Percentiles rank a stretch among this genome's conserved stretches.
These are phyloP conservation scores for Watsonalla binaria DNA, from an alignment of 2,888 invertebrate species.

Conservation along the genomic window DNA sequence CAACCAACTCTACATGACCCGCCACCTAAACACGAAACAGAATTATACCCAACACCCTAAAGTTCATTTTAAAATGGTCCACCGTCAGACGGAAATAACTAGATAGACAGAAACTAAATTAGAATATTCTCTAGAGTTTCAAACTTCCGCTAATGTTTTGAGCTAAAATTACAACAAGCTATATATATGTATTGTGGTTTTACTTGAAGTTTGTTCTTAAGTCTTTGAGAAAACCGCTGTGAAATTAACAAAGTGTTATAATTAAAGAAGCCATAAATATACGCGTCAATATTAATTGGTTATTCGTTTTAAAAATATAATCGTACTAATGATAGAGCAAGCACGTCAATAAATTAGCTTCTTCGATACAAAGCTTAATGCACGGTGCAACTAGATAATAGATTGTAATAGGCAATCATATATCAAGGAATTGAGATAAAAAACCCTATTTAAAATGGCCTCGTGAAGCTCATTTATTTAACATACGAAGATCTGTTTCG, in stretches of 20 bases:
- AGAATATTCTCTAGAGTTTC: slow-evolving; percentile 64
- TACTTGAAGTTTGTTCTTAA: background rate
- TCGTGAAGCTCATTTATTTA: slow-evolving; percentile 49
- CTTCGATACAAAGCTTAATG: slow-evolving; percentile 13
- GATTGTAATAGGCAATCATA: slow-evolving; percentile 43
- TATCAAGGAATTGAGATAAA: slow-evolving; percentile 49
- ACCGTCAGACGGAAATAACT: slow-evolving; percentile 64
- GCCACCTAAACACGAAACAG: slow-evolving; percentile 23
- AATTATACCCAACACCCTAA: slow-evolving; percentile 26
- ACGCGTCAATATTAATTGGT: slow-evolving; percentile 7
- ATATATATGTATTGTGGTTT: background rate
- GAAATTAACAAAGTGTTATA: slow-evolving; percentile 1
- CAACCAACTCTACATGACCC: slow-evolving; percentile 44
- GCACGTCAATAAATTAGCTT: slow-evolving; percentile 19
- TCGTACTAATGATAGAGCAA: slow-evolving; percentile 21
- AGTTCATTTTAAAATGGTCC: slow-evolving; percentile 46
- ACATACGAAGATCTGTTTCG: slow-evolving; percentile 29
- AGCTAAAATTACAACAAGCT: slow-evolving; percentile 15
- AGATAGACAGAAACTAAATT: slow-evolving; percentile 66
- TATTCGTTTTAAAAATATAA: slow-evolving; percentile 15
- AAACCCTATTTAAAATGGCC: slow-evolving; percentile 47
- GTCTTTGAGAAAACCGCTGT: background rate
- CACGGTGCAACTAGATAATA: slow-evolving; percentile 33
- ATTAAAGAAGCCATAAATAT: slow-evolving; percentile 10
- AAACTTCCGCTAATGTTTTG: slow-evolving; percentile 53